phyloP scores from a whole-genome alignment of 2,113 vertebrate genomes.

The Morone chrysops region DNA sequence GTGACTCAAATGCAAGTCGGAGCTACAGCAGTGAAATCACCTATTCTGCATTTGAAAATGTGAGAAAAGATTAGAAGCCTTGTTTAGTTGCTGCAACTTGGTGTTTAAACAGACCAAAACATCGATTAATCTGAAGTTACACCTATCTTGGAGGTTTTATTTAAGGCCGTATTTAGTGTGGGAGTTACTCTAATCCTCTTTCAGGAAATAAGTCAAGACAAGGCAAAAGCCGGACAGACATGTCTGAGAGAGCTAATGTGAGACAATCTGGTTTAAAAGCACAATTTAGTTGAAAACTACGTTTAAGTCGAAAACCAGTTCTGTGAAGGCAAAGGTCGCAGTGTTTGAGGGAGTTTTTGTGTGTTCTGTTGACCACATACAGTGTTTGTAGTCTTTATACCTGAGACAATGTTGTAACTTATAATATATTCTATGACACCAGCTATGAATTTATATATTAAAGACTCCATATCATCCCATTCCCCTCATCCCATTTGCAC shows the following conservation, averaged over 20 bases:
- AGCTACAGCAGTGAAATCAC: not conserved
- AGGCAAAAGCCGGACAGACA: not conserved
- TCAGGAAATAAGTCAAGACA: slow-evolving; percentile 3
- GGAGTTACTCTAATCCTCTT: not conserved
- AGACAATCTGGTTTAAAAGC: slow-evolving; percentile 2
- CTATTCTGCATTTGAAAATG: not conserved
- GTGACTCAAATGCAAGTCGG: not conserved
- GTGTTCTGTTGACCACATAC: not conserved
- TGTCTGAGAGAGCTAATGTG: not conserved
- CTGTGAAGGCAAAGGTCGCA: not conserved
- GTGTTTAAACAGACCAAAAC: not conserved
- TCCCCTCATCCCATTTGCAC: slow-evolving; percentile 32
- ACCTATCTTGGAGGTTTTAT: not conserved
- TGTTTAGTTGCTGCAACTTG: not conserved
- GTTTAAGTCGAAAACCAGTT: not conserved
- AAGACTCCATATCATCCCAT: slow-evolving; percentile 27
- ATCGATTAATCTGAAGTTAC: not conserved
- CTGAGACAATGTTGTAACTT: not conserved
- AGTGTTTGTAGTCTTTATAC: fast-evolving
- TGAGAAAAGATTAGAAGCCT: not conserved
- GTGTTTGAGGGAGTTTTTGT: not conserved
- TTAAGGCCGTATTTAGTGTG: not conserved
- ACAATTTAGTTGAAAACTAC: not conserved
- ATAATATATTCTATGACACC: slow-evolving; percentile 1
- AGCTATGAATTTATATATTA: slow-evolving; percentile 2